Conservation (phyloP, 2,797 vertebrate species). For the Cyprinella venusta region DNA sequence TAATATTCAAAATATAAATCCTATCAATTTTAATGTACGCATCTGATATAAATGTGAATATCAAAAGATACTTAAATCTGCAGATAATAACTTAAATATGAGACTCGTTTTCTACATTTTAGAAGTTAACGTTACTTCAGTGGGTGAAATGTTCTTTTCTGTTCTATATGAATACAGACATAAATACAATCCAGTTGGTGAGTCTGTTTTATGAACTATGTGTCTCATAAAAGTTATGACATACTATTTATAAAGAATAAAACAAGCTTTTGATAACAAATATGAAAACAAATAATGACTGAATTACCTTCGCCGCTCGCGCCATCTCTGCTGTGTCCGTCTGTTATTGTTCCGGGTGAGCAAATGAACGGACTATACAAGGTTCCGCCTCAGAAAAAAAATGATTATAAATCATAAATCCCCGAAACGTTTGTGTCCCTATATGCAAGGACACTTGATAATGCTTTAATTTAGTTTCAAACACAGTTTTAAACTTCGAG, state of each 20-base stretch:
- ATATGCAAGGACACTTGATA: neutral
- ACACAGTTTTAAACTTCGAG: neutral
- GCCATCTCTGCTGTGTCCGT: slow-evolving; percentile 72
- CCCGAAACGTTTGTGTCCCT: too few relatives aligned
- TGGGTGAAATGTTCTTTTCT: neutral
- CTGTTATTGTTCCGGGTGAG: slow-evolving; percentile 72
- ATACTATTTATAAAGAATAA: neutral
- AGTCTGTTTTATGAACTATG: neutral
- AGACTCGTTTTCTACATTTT: neutral
- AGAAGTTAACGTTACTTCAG: neutral
- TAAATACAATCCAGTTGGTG: too few relatives aligned
- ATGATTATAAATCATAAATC: rapidly evolving
- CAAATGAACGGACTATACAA: slow-evolving; percentile 40
- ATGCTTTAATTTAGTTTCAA: neutral
- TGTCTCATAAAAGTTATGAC: neutral
- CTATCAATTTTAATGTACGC: neutral
- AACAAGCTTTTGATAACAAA: neutral
- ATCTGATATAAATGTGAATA: neutral
- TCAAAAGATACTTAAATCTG: too few relatives aligned
- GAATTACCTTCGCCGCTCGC: slow-evolving; percentile 67
- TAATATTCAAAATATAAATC: neutral
- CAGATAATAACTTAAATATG: neutral
- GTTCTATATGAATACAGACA: neutral
- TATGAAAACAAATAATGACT: neutral
- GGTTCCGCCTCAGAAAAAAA: slow-evolving; percentile 9